A percentile compares a stretch with the other conserved stretches of the same genome.
These are phyloP conservation scores for Achatina immaculata DNA, from an alignment of 1,140 invertebrate species.

Conservation along the genomic window DNA sequence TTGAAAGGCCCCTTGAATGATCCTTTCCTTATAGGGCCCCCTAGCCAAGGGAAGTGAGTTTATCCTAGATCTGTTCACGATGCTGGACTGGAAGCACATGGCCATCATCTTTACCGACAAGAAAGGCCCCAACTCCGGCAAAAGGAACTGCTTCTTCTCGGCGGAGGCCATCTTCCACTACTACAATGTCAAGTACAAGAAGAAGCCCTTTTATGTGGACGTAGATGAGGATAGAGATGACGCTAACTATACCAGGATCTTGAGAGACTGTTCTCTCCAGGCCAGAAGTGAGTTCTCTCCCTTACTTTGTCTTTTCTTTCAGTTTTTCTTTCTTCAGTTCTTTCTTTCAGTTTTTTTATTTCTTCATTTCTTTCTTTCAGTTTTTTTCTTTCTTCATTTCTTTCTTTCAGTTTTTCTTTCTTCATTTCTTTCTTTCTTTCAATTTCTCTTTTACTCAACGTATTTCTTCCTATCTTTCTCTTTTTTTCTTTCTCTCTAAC, in stretches of 20 bases:
- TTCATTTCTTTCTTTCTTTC: no score
- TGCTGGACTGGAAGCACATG: slow-evolving; percentile 47
- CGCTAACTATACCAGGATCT: slow-evolving; percentile 4
- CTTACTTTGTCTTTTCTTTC: no score
- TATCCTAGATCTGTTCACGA: slow-evolving; percentile 31
- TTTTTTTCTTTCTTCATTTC: no score
- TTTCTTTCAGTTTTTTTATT: no score
- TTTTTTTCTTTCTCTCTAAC: no score
- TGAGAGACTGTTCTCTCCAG: slow-evolving; percentile 35
- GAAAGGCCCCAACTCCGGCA: slow-evolving; percentile 37
- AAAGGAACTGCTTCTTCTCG: slow-evolving; percentile 49
- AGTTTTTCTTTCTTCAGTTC: no score
- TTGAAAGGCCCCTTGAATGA: no score
- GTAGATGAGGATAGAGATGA: slow-evolving; percentile 35
- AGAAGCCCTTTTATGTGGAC: slow-evolving; percentile 24
- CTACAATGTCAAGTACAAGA: slow-evolving; percentile 24
- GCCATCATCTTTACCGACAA: slow-evolving; percentile 46
- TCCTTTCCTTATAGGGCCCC: slow-evolving; percentile 16
- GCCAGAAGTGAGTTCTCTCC: slow-evolving; percentile 43
- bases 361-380: no score
- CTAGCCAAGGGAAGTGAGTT: slow-evolving; percentile 51
- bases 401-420: no score
- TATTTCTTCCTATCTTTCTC: no score
- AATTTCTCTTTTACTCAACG: no score
- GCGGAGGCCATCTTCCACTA: slow-evolving; percentile 47